Evolutionary conservation across 2,797 vertebrate genomes (phyloP).

Genomic region (Erethizon dorsatum): DNA sequence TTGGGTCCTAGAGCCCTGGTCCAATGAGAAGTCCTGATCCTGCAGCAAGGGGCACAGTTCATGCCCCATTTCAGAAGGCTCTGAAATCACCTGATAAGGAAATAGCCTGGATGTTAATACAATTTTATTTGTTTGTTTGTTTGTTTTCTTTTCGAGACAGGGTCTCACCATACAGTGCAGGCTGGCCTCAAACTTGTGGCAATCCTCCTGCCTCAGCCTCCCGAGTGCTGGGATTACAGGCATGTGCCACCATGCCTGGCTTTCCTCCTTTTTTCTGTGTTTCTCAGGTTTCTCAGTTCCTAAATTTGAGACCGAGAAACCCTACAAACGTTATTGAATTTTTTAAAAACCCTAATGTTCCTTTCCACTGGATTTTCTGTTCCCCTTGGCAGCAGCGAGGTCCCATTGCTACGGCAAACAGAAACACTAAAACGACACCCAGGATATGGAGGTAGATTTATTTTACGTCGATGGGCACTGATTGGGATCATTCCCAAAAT

Average conservation of each 20-base stretch:
- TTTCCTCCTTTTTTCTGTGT: background rate
- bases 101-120: background rate
- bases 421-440: too few species aligned
- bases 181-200: too few species aligned
- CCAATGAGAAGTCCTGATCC: background rate
- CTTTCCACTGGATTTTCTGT: background rate
- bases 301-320: background rate
- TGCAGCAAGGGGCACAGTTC: background rate
- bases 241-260: too few species aligned
- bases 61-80: background rate
- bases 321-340: background rate
- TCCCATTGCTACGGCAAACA: background rate
- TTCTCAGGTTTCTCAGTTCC: slow-evolving; percentile 45
- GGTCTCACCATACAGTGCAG: too few species aligned
- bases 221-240: too few species aligned
- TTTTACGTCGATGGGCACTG: too few species aligned
- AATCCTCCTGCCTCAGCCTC: too few species aligned
- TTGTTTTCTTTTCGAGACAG: too few species aligned
- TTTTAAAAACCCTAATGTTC: background rate
- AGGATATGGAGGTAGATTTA: too few species aligned
- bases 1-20: background rate
- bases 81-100: background rate
- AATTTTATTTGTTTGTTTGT: background rate
- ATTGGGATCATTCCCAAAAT: too few species aligned
- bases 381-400: background rate